Conservation (phyloP, 2,888 invertebrate genomes). For the Aradus depressus region DNA sequence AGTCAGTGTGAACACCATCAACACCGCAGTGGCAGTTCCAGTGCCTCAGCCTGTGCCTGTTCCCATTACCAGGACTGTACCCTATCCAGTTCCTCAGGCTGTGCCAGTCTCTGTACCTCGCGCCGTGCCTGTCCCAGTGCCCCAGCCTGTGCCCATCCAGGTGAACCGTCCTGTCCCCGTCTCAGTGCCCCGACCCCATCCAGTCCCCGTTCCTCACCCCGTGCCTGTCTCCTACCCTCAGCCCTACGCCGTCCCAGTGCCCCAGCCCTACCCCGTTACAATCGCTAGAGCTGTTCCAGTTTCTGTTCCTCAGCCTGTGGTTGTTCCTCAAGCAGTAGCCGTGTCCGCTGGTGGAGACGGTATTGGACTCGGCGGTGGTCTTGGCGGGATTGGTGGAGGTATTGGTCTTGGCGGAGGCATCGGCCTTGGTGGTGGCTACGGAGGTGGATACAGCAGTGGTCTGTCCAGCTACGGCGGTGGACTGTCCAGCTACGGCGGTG, state of each 20-base stretch:
- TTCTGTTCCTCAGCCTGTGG: constrained; percentile 10
- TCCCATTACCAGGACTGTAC: constrained; percentile 9
- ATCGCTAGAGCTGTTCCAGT: constrained; percentile 18
- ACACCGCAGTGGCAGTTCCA: constrained; percentile 16
- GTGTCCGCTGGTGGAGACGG: constrained; percentile 3
- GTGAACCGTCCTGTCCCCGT: constrained; percentile 17
- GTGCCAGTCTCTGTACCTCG: constrained; percentile 17
- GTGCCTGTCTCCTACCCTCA: constrained; percentile 15
- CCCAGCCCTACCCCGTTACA: constrained; percentile 16
- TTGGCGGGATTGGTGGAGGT: constrained; percentile 7
- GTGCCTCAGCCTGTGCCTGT: constrained; percentile 15
- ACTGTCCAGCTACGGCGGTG: too few species aligned
- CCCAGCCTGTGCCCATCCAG: constrained; percentile 11
- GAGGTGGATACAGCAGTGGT: constrained; percentile 1
- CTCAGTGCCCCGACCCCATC: constrained; percentile 10
- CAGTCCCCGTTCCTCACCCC: constrained; percentile 17
- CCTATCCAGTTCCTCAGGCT: constrained; percentile 16
- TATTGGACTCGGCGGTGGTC: constrained; percentile 6
- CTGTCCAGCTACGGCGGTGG: not conserved
- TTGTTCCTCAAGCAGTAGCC: constrained; percentile 13
- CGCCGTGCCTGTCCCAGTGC: constrained; percentile 9
- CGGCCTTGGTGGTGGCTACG: not conserved
- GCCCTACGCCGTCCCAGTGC: constrained; percentile 11
- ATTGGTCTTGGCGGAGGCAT: not conserved
- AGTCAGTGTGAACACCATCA: constrained; percentile 13